Conservation (phyloP, 64 coral and sea anemone genomes). For the Montipora foliosa region DNA sequence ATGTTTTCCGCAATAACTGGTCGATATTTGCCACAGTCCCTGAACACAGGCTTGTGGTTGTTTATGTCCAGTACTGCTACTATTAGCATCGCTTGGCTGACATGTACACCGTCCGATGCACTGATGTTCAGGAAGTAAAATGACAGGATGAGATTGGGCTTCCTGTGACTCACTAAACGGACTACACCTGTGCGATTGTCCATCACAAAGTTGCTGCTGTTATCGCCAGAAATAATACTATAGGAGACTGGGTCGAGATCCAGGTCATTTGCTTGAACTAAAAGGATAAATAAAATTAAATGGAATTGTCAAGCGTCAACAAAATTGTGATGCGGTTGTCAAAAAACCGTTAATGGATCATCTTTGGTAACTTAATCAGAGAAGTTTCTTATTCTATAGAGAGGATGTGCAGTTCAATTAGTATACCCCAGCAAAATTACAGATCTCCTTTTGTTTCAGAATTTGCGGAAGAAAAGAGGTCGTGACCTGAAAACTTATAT, state of each 20-base stretch:
- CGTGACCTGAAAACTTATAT: too few species aligned
- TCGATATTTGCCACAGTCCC: conserved; percentile 76
- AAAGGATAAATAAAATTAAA: neutral
- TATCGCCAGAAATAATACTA: conserved; percentile 85
- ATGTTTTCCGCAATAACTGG: conserved; percentile 72
- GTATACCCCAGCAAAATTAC: too few species aligned
- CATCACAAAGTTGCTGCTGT: conserved; percentile 88
- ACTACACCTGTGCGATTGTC: conserved; percentile 87
- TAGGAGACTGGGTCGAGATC: conserved; percentile 86
- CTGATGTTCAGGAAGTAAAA: conserved; percentile 86
- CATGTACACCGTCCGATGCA: conserved; percentile 86
- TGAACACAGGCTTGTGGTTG: conserved; percentile 94
- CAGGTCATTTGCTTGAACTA: conserved; percentile 89
- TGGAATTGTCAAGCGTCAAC: neutral
- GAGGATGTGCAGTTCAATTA: too few species aligned
- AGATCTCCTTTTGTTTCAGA: too few species aligned
- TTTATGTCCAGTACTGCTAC: conserved; percentile 90
- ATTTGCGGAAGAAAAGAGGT: too few species aligned
- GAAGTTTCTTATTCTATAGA: too few species aligned
- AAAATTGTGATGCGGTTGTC: too few species aligned
- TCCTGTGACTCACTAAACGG: conserved; percentile 48
- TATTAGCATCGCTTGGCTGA: conserved; percentile 65
- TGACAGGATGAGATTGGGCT: conserved; percentile 65
- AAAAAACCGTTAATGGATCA: too few species aligned
- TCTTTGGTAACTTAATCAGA: too few species aligned